Evolutionary conservation across 1,140 invertebrate species (phyloP), one percentile per base, ranked within the genome.

Genomic region (Sesamia nonagrioides): DNA sequence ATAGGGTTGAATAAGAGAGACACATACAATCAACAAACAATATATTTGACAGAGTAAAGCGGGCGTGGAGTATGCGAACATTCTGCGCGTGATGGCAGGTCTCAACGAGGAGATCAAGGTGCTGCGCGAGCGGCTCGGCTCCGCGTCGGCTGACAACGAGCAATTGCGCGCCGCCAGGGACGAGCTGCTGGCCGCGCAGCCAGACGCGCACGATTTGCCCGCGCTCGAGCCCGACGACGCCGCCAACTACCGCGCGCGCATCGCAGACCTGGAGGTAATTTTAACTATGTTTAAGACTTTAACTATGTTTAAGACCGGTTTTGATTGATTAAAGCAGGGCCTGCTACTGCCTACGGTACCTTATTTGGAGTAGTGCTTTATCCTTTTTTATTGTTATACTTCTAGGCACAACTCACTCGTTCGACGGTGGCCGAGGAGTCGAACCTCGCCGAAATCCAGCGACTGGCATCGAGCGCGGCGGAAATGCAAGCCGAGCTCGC

Each of bases 401-500:
- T 83, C 6, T 79, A 94, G 92, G 89, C 92, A 8, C 90, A 92
- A 63, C 82, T 94, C 0, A 88, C 88, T 0, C 87, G 89, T 7
- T 89, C 92, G n/a, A 89, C 86, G 0, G 91, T 86, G 3, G 86
- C 91, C 3, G 92, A 93, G 76, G 93, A 93, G 69, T 90, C 92
- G 50, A 92, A 93, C 80, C 77, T 91, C 6, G 89, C 88, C 3
- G 91, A 94, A 71, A 94, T 94, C 37, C 92, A 94, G 82, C 89
- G 93, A 72, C 79, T 94, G 18, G 86, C 91, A 40, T 80, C 91
- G 13, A 90, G 72, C 83, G 87, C 90, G 8, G 93, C 92, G 9
- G 91, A 91, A 60, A 87, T 94, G 91, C 90, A 94, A 73, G 91
- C 91, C 50, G 91, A 94, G 82, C 91, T 94, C n/a, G 88, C 91